Percentiles rank a stretch among this genome's conserved stretches.
phyloP scores from a whole-genome alignment of 2,888 invertebrate species.

The Cerceris ruficornis region DNA sequence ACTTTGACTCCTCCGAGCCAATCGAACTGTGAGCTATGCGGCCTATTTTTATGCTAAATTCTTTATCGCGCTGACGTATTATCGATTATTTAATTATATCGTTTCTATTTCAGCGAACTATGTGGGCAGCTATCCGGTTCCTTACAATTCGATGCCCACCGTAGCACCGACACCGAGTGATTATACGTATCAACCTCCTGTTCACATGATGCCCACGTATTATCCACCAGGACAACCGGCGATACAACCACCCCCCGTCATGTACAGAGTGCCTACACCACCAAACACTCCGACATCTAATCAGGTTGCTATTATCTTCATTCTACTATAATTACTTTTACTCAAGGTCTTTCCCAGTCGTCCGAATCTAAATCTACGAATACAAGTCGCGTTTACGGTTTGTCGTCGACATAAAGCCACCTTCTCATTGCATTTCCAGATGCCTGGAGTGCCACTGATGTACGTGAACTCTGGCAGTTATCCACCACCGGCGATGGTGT shows the following conservation, averaged over 20 bases:
- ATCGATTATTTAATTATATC: conserved; percentile 8
- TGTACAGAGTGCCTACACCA: conserved; percentile 79
- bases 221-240: conserved; percentile 76
- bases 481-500: conserved; percentile 74
- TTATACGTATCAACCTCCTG: conserved; percentile 76
- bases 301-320: conserved; percentile 66
- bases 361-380: too few species aligned
- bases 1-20: conserved; percentile 78
- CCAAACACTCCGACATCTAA: conserved; percentile 78
- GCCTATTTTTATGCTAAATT: not conserved
- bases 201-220: conserved; percentile 78
- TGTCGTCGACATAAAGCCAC: too few species aligned
- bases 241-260: conserved; percentile 77
- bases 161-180: conserved; percentile 75
- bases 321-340: not conserved
- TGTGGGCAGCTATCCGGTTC: conserved; percentile 75
- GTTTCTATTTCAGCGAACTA: conserved; percentile 72
- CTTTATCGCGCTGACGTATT: not conserved
- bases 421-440: conserved; percentile 54
- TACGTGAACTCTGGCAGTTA: conserved; percentile 79
- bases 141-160: conserved; percentile 76
- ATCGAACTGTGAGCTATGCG: conserved; percentile 67
- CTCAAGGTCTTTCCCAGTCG: too few species aligned
- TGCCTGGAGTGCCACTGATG: conserved; percentile 78
- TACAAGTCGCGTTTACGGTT: too few species aligned